Evolutionary conservation across 2,113 vertebrate genomes (phyloP).

Genomic region (Vimba vimba): DNA sequence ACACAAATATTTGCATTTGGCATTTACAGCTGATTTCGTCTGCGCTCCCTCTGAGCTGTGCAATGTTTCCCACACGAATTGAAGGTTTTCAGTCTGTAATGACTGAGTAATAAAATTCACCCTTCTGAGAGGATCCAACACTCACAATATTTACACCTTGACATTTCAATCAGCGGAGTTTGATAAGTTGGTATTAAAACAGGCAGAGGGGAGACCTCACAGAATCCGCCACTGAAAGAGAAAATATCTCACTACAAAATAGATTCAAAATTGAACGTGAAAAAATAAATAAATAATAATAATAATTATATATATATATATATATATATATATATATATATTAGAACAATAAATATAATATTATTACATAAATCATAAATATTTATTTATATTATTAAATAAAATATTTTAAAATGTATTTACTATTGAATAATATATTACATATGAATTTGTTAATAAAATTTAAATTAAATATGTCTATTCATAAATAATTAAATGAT

Average conservation of each 20-base stretch:
- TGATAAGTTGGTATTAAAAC: conserved; percentile 15
- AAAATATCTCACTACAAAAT: not conserved
- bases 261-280: not conserved
- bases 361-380: no score
- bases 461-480: no score
- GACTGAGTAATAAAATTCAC: conserved; percentile 50
- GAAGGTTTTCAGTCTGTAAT: conserved; percentile 47
- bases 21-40: conserved; percentile 53
- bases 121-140: conserved; percentile 38
- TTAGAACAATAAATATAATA: no score
- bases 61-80: conserved; percentile 33
- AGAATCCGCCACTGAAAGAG: not conserved
- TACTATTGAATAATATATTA: no score
- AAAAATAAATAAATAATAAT: not conserved
- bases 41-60: conserved; percentile 38
- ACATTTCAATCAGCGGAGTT: conserved; percentile 2
- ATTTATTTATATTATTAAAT: no score
- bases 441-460: no score
- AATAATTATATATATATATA: no score
- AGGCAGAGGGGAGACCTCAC: conserved; percentile 12
- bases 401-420: no score
- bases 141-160: conserved; percentile 38
- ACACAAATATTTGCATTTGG: conserved; percentile 57
- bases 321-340: no score
- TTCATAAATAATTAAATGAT: no score